Evolutionary conservation across 2,113 vertebrate genomes (phyloP), one percentile per base, ranked within the genome.

Genomic region (Martes martes): DNA sequence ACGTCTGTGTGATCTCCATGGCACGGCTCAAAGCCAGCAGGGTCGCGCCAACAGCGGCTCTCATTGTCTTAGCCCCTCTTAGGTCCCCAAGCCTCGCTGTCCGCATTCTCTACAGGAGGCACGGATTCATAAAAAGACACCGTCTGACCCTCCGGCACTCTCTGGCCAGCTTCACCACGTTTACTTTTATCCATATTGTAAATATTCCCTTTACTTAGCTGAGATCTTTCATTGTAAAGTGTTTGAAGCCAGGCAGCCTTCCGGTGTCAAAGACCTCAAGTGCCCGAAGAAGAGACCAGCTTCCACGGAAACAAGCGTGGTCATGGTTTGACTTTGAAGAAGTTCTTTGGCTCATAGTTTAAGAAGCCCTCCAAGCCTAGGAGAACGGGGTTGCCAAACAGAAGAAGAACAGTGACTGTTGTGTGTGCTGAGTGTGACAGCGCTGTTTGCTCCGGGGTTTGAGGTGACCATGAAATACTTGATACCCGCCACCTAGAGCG

Each of bases 251-350:
- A 96, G 76, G 83, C 82, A 83, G 42, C 31, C 67, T 96, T 96
- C 93, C 8, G 1, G 79, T 19, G 16, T 63, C 88, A 76, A 83
- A 83, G 88, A 89, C 47, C 31, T 36, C 9, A 79, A 83, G 57
- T 71, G 45, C 76, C 86, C 1, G 45, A 85, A 86, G 84, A 79
- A 55, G 81, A 63, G 50, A 31, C 84, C 61, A 10, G 79, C 89
- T 90, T 83, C 36, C 61, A 23, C 28, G 78, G 45, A 85, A 86
- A 91, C 73, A 26, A 84, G 57, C 0, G 0, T n/a, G 57, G 95
- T 96, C 89, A 89, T 21, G 84, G 90, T 81, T 45, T 86, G 94
- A 50, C 36, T 86, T 63, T 96, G 95, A 95, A 97, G 67, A 97
- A 91, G 94, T 69, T 67, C 89, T 69, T 73, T 78, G 95, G 63